Conservation (phyloP, 2,113 vertebrate genomes). For the Toxostoma redivivum region DNA sequence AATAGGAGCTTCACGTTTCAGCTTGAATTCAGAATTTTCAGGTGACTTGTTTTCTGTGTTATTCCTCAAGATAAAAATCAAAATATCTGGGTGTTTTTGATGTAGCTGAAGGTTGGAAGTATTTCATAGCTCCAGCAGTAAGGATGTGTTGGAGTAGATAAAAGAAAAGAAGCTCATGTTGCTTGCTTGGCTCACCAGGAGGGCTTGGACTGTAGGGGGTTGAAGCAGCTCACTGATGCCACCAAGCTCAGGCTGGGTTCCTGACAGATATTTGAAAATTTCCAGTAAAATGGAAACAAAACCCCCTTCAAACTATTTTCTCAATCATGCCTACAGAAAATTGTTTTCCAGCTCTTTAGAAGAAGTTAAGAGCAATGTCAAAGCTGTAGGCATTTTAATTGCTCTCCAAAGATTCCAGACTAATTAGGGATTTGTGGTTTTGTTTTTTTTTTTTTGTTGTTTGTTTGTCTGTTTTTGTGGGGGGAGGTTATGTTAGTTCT, state of each 20-base stretch:
- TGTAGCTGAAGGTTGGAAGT: background rate
- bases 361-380: background rate
- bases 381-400: background rate
- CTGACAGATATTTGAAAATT: background rate
- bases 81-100: background rate
- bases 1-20: background rate
- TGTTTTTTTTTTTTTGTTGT: too few relatives aligned
- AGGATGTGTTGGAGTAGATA: background rate
- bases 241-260: background rate
- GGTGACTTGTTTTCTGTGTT: background rate
- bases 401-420: background rate
- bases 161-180: background rate
- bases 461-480: too few relatives aligned
- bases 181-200: background rate
- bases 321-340: background rate
- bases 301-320: background rate
- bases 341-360: background rate
- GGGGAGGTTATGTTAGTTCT: background rate
- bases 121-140: background rate
- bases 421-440: background rate
- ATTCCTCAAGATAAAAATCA: background rate
- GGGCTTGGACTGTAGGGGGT: accelerated
- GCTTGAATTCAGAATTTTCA: background rate
- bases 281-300: background rate
- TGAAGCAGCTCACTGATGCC: background rate